Percentiles rank a stretch among this genome's conserved stretches.
phyloP scores from a whole-genome alignment of 2,797 vertebrate genomes.

The Pipistrellus pygmaeus region DNA sequence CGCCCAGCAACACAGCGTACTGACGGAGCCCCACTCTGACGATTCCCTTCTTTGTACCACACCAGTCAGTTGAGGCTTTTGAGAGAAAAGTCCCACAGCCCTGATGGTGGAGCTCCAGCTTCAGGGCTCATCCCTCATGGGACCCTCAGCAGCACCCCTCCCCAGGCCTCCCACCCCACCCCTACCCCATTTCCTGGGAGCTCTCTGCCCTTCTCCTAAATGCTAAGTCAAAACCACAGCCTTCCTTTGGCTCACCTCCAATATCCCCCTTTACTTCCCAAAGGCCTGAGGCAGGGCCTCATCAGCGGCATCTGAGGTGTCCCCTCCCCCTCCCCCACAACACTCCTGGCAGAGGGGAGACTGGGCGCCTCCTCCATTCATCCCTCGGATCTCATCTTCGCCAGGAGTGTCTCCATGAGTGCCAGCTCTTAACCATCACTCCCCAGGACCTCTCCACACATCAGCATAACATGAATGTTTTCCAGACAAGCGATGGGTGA shows the following conservation, averaged over 20 bases:
- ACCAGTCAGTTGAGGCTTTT: background rate
- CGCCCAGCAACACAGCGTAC: background rate
- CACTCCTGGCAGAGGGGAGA: background rate
- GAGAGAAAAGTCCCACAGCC: background rate
- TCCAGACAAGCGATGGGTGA: background rate
- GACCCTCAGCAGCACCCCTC: background rate
- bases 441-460: background rate
- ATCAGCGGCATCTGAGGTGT: background rate
- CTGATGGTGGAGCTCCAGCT: accelerated
- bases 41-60: background rate
- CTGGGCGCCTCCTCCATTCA: background rate
- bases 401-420: background rate
- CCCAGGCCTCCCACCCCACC: background rate
- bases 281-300: background rate
- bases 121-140: background rate
- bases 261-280: too few relatives aligned
- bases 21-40: background rate
- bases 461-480: background rate
- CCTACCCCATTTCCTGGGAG: background rate
- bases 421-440: too few relatives aligned
- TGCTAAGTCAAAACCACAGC: background rate
- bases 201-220: background rate
- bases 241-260: background rate
- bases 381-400: background rate
- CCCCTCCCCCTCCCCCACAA: accelerated